A percentile compares a stretch with the other conserved stretches of the same genome.
Evolutionary conservation across 2,113 vertebrate genomes (phyloP).

Genomic region (Eptesicus fuscus): DNA sequence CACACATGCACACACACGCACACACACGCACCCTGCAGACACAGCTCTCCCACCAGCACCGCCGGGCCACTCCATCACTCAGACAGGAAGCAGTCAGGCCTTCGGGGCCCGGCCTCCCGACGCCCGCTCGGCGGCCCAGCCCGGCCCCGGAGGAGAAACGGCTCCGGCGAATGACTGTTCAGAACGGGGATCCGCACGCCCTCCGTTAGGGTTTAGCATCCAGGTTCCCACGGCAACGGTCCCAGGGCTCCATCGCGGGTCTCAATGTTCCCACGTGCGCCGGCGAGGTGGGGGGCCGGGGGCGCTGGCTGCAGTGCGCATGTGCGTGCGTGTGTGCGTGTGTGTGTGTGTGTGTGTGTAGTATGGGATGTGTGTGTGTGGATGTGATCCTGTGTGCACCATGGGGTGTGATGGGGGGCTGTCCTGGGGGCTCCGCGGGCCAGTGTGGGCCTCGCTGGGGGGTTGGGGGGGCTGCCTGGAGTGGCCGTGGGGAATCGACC

Average conservation of each 20-base stretch:
- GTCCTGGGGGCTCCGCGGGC: too few relatives aligned
- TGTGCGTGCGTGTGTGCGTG: neutral
- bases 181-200: conserved; percentile 27
- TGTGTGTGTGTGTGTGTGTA: too few relatives aligned
- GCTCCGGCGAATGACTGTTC: neutral
- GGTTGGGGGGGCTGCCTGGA: too few relatives aligned
- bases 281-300: neutral
- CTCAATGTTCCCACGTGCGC: neutral
- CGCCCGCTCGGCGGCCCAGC: too few relatives aligned
- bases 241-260: neutral
- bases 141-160: too few relatives aligned
- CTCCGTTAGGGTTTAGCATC: neutral
- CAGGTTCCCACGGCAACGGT: neutral
- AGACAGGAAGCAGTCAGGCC: neutral
- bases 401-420: too few relatives aligned
- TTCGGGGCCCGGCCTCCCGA: neutral
- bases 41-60: neutral
- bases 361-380: neutral
- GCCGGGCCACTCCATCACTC: neutral
- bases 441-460: too few relatives aligned
- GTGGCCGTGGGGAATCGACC: too few relatives aligned
- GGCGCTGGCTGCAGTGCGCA: neutral
- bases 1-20: rapidly evolving
- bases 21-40: neutral
- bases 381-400: neutral